These are phyloP conservation scores for Chloroceryle amazona DNA, from an alignment of 2,797 vertebrate species.

Conservation along the genomic window DNA sequence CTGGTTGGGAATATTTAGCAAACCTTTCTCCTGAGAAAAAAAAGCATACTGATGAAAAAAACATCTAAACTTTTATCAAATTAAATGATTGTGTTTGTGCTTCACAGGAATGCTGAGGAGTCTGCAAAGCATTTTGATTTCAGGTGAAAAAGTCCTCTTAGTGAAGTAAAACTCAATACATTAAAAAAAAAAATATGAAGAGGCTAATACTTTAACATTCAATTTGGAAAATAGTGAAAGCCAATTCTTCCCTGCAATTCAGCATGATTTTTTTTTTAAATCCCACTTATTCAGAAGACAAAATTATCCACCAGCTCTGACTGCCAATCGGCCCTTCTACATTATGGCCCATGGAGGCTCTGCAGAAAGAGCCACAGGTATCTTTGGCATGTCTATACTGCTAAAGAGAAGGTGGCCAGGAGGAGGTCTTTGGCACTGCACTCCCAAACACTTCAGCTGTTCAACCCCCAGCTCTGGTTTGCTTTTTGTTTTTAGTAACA, in stretches of 20 bases:
- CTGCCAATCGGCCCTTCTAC: not conserved
- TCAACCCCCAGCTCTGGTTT: not conserved
- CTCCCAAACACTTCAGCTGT: not conserved
- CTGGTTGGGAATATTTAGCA: not conserved
- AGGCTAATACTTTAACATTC: not conserved
- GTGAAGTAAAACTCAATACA: not conserved
- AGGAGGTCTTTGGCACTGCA: not conserved
- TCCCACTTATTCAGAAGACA: not conserved
- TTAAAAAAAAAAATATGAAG: not conserved
- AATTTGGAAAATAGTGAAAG: not conserved
- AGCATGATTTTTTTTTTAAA: not conserved
- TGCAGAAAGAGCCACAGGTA: not conserved
- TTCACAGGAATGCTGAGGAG: not conserved
- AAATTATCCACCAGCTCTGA: not conserved
- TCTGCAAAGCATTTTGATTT: not conserved
- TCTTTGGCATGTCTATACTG: not conserved
- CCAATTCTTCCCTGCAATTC: not conserved
- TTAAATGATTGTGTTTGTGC: not conserved
- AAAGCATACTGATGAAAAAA: not conserved
- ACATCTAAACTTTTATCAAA: not conserved
- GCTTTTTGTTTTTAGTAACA: not conserved
- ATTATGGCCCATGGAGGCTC: not conserved
- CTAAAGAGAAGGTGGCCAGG: not conserved
- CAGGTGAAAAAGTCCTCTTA: not conserved
- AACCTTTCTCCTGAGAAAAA: not conserved